Evolutionary conservation across 2,797 vertebrate species (phyloP).

Genomic region (Mycteria americana): DNA sequence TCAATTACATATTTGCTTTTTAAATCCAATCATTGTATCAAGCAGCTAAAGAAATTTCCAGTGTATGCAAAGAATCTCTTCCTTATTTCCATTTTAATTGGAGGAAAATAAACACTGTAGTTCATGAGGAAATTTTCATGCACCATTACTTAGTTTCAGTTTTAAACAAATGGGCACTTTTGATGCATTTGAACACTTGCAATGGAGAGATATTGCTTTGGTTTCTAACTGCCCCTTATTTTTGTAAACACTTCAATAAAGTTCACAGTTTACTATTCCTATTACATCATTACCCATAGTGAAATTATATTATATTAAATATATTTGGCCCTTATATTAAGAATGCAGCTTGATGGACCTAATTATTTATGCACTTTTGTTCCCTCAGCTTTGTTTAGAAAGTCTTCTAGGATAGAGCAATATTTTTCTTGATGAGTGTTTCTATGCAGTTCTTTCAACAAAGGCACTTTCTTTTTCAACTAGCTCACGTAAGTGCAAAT

Average conservation of each 20-base stretch:
- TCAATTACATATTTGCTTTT: constrained; percentile 8
- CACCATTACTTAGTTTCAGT: neutral
- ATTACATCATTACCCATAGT: neutral
- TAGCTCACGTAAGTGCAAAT: neutral
- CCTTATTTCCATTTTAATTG: constrained; percentile 2
- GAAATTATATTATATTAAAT: neutral
- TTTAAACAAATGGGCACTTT: neutral
- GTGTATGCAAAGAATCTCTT: neutral
- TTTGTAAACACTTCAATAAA: neutral
- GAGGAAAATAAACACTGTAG: neutral
- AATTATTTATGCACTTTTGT: neutral
- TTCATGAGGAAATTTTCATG: constrained; percentile 16
- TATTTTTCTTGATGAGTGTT: neutral
- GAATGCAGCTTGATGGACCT: neutral
- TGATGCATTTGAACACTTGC: neutral
- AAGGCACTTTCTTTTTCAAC: neutral
- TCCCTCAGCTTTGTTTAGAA: neutral
- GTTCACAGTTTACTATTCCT: neutral
- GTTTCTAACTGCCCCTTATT: neutral
- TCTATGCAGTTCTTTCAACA: neutral
- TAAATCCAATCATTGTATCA: neutral
- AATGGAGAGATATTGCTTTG: neutral
- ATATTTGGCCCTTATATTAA: neutral
- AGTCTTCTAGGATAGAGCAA: neutral
- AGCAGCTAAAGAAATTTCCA: constrained; percentile 1